Percentiles rank a stretch among this genome's conserved stretches.
phyloP scores from a whole-genome alignment of 2,888 invertebrate genomes.

The Patella caerulea region DNA sequence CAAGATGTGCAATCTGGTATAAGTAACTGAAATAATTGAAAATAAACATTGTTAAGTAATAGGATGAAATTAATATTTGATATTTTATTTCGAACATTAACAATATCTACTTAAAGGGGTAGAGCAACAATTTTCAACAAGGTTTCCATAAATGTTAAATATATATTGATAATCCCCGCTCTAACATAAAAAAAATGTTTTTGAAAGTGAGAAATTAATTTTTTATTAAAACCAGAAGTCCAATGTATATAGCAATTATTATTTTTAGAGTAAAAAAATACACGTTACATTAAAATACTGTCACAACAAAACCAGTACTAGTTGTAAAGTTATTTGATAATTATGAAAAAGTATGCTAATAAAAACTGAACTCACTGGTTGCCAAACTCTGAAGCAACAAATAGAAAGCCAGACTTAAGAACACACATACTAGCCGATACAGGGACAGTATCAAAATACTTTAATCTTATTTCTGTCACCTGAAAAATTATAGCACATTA shows the following conservation, averaged over 20 bases:
- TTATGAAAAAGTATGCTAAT: too few relatives aligned
- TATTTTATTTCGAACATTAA: background rate
- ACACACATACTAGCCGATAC: slow-evolving; percentile 98
- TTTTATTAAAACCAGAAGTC: too few relatives aligned
- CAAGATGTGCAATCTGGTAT: slow-evolving; percentile 99
- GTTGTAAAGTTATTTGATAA: too few relatives aligned
- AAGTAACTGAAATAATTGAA: slow-evolving; percentile 81
- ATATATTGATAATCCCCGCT: too few relatives aligned
- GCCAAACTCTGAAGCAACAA: slow-evolving; percentile 98
- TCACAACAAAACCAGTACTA: too few relatives aligned
- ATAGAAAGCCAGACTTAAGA: slow-evolving; percentile 97
- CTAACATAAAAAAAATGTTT: too few relatives aligned
- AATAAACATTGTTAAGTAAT: background rate
- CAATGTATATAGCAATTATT: background rate
- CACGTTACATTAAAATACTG: too few relatives aligned
- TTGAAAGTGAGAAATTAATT: too few relatives aligned
- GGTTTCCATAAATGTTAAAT: too few relatives aligned
- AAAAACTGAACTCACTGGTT: slow-evolving; percentile 89
- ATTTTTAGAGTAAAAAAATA: background rate
- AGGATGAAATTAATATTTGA: too few relatives aligned
- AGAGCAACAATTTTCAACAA: background rate
- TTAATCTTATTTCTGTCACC: slow-evolving; percentile 94
- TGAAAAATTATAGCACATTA: slow-evolving; percentile 68
- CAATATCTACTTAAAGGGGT: too few relatives aligned
- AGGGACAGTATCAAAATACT: slow-evolving; percentile 99